Conservation (phyloP, 2,888 invertebrate species). For the Trimorus sp. region DNA sequence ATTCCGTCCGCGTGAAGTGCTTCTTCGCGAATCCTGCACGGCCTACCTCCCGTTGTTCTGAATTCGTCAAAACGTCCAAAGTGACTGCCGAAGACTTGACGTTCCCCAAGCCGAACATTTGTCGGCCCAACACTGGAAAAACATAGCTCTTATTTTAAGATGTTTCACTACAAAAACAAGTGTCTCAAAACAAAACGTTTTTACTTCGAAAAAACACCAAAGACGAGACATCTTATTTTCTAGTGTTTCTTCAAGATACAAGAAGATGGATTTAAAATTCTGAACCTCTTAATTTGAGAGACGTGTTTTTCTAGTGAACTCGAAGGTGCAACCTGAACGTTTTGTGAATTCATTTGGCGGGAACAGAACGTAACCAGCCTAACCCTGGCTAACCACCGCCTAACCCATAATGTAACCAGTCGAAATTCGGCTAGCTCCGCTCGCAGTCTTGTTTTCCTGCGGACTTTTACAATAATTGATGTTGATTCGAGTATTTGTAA, state of each 20-base stretch:
- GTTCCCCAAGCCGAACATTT: background rate
- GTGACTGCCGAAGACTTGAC: background rate
- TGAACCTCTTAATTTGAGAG: no score
- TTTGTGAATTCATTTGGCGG: slow-evolving; percentile 20
- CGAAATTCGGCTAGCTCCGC: slow-evolving; percentile 55
- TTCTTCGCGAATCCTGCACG: slow-evolving; percentile 75
- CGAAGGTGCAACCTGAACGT: background rate
- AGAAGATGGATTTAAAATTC: no score
- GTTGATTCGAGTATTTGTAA: slow-evolving; percentile 61
- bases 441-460: slow-evolving; percentile 59
- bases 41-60: slow-evolving; percentile 67
- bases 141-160: no score
- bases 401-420: slow-evolving; percentile 58
- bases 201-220: no score
- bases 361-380: slow-evolving; percentile 46
- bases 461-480: slow-evolving; percentile 59
- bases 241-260: no score
- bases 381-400: slow-evolving; percentile 62
- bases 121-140: background rate
- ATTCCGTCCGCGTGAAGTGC: slow-evolving; percentile 67
- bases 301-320: no score
- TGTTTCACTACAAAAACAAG: no score
- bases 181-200: no score
- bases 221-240: no score
- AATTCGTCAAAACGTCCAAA: background rate